These are phyloP conservation scores for Sternarchorhynchus goeldii DNA, from an alignment of 2,797 vertebrate species.

Conservation along the genomic window DNA sequence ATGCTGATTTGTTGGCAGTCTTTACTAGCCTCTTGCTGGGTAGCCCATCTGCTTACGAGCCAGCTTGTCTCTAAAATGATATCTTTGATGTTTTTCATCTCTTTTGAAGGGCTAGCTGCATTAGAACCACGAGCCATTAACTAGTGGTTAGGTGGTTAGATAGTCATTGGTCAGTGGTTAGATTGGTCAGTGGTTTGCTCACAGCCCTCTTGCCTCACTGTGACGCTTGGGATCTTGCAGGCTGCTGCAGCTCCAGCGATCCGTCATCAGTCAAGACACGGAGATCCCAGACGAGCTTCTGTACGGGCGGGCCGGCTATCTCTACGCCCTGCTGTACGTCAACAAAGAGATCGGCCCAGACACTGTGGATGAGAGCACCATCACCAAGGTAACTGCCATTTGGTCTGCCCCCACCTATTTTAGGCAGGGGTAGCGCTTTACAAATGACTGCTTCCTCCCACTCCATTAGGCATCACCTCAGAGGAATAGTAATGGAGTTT, in stretches of 20 bases:
- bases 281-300: slow-evolving; percentile 92
- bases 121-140: no score
- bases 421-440: no score
- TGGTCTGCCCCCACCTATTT: not conserved
- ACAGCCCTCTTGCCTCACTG: not conserved
- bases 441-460: not conserved
- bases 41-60: slow-evolving; percentile 26
- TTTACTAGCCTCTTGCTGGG: slow-evolving; percentile 5
- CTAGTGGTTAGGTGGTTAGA: no score
- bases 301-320: slow-evolving; percentile 89
- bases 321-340: slow-evolving; percentile 89
- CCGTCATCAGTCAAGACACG: slow-evolving; percentile 77
- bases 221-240: slow-evolving; percentile 62
- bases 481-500: not conserved
- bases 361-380: slow-evolving; percentile 77
- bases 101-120: not conserved
- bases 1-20: slow-evolving; percentile 18
- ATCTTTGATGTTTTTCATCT: not conserved
- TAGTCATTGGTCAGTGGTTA: no score
- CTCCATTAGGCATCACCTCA: not conserved
- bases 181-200: not conserved
- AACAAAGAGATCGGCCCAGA: slow-evolving; percentile 85
- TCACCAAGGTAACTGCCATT: slow-evolving; percentile 78
- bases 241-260: slow-evolving; percentile 87
- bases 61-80: no score